Evolutionary conservation across 1,140 invertebrate genomes (phyloP), one percentile per base, ranked within the genome.

Genomic region (Drosophila trapezifrons): DNA sequence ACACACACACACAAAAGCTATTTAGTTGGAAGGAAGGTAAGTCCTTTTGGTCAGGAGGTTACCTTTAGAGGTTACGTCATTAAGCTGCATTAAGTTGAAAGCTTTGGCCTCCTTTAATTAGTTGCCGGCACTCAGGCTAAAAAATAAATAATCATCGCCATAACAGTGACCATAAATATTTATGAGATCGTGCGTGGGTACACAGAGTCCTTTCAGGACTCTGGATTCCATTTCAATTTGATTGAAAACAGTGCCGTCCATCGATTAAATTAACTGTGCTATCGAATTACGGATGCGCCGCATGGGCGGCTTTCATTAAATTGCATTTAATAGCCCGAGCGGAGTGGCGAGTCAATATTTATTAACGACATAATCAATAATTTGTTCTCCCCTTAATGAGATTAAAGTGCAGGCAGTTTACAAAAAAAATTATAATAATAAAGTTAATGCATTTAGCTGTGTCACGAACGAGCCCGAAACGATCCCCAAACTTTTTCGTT

Each of bases 301-400:
- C 20, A 64, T 80, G 49, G 69, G 47, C 38, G 54, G 60, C 80
- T 38, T 70, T 55, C 76, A 76, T 84, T 85, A 80, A 84, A 84
- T 69, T 55, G 63, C 59, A 85, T 78, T 84, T 80, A 85, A 80
- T 86, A 85, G 82, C 78, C 77, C 64, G 22, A 49, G 9, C 75
- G 37, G 69, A 78, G 76, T 65, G 57, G 56, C 56, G 57, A 81
- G 83, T 81, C 78, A 85, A 86, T 85, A 86, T 82, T 86, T 86
- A 86, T 86, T 82, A 86, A 85, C 66, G 65, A 87, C 59, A 78
- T 85, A 80, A 85, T 85, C 79, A 82, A 85, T 85, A 85, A 70
- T 86, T 86, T 78, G 62, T 52, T 37, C 57, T 47, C 52, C 67
- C 43, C 65, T 71, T 71, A 78, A 85, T 85, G 56, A 52, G 78